These are phyloP conservation scores for Anolis sagrei DNA, from an alignment of 2,113 vertebrate species.

Conservation along the genomic window DNA sequence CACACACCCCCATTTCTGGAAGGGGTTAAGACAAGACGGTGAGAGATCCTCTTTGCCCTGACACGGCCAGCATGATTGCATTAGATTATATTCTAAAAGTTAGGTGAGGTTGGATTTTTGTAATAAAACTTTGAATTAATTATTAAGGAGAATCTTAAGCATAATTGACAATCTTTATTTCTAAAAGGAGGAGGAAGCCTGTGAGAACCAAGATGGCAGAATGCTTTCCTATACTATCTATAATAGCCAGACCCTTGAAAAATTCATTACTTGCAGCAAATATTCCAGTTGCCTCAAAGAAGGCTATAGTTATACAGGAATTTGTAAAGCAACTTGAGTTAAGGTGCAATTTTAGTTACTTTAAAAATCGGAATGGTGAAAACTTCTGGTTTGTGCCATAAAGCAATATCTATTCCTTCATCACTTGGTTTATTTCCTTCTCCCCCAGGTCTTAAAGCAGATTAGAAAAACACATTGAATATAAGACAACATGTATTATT, in stretches of 20 bases:
- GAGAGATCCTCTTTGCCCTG: slow-evolving; percentile 63
- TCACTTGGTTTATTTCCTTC: too few relatives aligned
- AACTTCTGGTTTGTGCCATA: too few relatives aligned
- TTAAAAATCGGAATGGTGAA: too few relatives aligned
- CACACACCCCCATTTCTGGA: slow-evolving; percentile 50
- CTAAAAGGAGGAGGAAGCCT: slow-evolving; percentile 30
- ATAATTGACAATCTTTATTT: slow-evolving; percentile 70
- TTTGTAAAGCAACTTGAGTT: too few relatives aligned
- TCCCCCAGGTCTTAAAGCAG: too few relatives aligned
- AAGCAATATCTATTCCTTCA: too few relatives aligned
- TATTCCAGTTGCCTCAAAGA: too few relatives aligned
- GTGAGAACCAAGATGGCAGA: background rate
- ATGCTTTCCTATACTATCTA: background rate
- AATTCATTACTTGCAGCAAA: too few relatives aligned
- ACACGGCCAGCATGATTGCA: slow-evolving; percentile 65
- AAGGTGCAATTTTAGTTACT: too few relatives aligned
- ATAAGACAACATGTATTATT: too few relatives aligned
- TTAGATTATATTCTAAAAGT: slow-evolving; percentile 71
- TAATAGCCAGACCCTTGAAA: background rate
- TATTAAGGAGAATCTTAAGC: slow-evolving; percentile 76
- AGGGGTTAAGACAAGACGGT: slow-evolving; percentile 69
- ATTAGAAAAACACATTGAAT: too few relatives aligned
- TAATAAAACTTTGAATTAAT: slow-evolving; percentile 83
- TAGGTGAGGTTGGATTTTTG: slow-evolving; percentile 76
- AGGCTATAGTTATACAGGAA: too few relatives aligned